Conservation (phyloP, 1,140 invertebrate species). For the Nilaparvata lugens region DNA sequence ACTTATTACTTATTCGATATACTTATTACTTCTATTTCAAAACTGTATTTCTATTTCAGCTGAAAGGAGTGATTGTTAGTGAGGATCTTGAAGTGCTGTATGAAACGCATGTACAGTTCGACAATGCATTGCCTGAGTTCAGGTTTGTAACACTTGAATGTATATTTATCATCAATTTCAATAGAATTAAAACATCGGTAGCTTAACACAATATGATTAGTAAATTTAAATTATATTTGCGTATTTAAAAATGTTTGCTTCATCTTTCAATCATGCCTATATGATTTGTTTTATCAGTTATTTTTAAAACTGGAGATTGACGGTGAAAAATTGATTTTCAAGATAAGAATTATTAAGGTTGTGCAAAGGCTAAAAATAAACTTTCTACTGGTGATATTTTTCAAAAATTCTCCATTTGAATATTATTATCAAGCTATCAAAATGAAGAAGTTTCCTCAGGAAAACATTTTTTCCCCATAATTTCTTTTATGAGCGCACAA, state of each 20-base stretch:
- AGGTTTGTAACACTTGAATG: conserved; percentile 44
- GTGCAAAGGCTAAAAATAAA: too few species aligned
- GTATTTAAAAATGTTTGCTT: background rate
- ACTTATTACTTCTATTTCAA: conserved; percentile 1
- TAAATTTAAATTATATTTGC: background rate
- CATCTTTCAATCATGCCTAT: too few species aligned
- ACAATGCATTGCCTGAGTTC: conserved; percentile 83
- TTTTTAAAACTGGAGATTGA: too few species aligned
- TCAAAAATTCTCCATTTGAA: too few species aligned
- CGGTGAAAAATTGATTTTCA: too few species aligned
- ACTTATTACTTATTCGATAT: background rate
- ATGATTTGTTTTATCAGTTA: too few species aligned
- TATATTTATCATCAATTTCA: background rate
- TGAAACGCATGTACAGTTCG: conserved; percentile 78
- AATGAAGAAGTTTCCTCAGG: too few species aligned
- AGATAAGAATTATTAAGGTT: too few species aligned
- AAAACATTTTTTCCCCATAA: too few species aligned
- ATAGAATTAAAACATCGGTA: background rate
- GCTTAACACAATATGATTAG: background rate
- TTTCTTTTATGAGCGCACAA: too few species aligned
- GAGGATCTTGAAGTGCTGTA: conserved; percentile 61
- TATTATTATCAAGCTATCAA: too few species aligned
- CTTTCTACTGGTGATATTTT: too few species aligned
- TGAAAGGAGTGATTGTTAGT: conserved; percentile 82
- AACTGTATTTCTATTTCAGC: conserved; percentile 46